A percentile compares a stretch with the other conserved stretches of the same genome.
Conservation (phyloP, 2,888 invertebrate genomes). For the Terebella lapidaria region DNA sequence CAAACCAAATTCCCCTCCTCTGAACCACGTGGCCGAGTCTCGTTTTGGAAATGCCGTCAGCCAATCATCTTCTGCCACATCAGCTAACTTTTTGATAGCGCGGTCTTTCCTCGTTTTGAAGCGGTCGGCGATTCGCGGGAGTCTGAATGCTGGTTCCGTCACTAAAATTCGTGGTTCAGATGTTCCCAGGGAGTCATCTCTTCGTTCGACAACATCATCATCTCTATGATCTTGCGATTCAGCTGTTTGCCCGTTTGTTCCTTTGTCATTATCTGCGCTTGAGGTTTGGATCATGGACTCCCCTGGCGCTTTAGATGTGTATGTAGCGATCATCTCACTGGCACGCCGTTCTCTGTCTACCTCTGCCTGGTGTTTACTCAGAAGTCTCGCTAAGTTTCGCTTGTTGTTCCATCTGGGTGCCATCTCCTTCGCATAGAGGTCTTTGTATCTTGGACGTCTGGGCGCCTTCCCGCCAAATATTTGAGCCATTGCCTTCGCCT, state of each 20-base stretch:
- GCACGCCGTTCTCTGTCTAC: no score
- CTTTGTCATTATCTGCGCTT: no score
- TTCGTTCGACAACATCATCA: no score
- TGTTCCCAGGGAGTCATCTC: neutral
- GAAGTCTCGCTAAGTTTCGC: neutral
- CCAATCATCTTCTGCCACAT: neutral
- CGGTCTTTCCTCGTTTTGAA: neutral
- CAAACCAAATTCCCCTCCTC: no score
- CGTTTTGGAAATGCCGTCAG: neutral
- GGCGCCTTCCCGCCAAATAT: neutral
- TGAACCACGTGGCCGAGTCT: no score
- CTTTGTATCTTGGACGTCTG: neutral
- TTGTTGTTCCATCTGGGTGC: neutral
- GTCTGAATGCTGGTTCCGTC: neutral
- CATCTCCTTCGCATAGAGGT: neutral
- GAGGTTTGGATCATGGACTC: no score
- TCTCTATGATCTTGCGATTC: no score
- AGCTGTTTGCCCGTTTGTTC: no score
- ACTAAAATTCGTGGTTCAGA: neutral
- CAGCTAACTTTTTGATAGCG: neutral
- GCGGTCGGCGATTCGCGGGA: neutral
- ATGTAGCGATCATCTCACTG: no score
- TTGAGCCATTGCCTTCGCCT: neutral
- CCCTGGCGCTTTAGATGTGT: no score
- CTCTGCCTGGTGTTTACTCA: neutral